These are phyloP conservation scores for Forbesichthys papilliferus DNA, from an alignment of 2,113 vertebrate species.

Conservation along the genomic window DNA sequence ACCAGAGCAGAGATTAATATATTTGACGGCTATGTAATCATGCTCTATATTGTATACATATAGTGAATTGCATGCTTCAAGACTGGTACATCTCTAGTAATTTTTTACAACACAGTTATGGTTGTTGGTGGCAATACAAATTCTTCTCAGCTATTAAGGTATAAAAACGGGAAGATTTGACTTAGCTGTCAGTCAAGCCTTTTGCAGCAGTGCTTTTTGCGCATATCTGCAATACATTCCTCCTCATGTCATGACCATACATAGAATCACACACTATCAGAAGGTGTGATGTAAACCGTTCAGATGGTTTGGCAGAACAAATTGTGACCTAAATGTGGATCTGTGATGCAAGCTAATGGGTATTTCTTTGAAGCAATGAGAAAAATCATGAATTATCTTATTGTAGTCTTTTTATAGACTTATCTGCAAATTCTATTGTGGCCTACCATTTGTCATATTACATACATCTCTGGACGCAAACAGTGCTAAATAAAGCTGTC, in stretches of 20 bases:
- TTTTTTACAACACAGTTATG: too few species aligned
- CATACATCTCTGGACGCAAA: too few species aligned
- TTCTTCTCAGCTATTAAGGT: background rate
- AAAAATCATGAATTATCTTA: constrained; percentile 53
- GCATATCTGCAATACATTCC: constrained; percentile 56
- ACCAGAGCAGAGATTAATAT: too few species aligned
- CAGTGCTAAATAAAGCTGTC: too few species aligned
- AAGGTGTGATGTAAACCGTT: constrained; percentile 61
- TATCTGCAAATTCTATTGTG: constrained; percentile 39
- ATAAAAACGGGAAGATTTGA: constrained; percentile 33
- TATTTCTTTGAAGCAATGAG: constrained; percentile 36
- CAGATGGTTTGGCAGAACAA: constrained; percentile 65
- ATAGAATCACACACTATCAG: constrained; percentile 67
- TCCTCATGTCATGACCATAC: constrained; percentile 68
- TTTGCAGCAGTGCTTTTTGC: constrained; percentile 62
- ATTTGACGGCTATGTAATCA: too few species aligned
- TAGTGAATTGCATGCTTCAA: too few species aligned
- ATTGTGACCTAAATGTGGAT: constrained; percentile 67
- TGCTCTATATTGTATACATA: too few species aligned
- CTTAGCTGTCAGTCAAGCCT: constrained; percentile 55
- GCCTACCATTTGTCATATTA: constrained; percentile 47
- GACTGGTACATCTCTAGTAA: too few species aligned
- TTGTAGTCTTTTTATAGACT: constrained; percentile 67
- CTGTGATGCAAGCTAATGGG: constrained; percentile 56
- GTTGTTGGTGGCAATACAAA: background rate